phyloP scores from a whole-genome alignment of 1,140 invertebrate species.

The Chlorops oryzae region DNA sequence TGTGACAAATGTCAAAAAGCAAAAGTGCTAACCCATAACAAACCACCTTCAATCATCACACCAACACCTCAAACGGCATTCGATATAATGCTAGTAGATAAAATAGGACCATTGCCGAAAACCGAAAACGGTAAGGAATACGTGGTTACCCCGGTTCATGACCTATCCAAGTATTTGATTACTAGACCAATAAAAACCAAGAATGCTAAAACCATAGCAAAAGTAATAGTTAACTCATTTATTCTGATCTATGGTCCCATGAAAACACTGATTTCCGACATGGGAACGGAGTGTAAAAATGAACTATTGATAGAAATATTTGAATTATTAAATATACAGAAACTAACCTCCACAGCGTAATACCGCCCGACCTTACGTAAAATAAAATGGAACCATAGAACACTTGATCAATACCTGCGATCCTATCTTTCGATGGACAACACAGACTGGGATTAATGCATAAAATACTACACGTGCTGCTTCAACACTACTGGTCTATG shows the following conservation, averaged over 20 bases:
- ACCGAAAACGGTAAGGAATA: slow-evolving; percentile 17
- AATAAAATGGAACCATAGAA: slow-evolving; percentile 17
- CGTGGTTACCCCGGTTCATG: slow-evolving; percentile 19
- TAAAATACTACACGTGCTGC: slow-evolving; percentile 20
- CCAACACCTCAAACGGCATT: slow-evolving; percentile 6
- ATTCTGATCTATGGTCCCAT: too few species aligned
- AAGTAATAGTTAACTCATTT: too few species aligned
- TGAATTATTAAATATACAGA: slow-evolving; percentile 17
- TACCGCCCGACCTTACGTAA: slow-evolving; percentile 14
- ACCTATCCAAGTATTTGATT: slow-evolving; percentile 19
- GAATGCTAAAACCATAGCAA: too few species aligned
- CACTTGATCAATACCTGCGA: slow-evolving; percentile 17
- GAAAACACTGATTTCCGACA: too few species aligned
- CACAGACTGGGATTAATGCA: slow-evolving; percentile 18
- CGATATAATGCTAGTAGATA: slow-evolving; percentile 9
- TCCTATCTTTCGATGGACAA: slow-evolving; percentile 15
- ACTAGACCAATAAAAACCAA: slow-evolving; percentile 16
- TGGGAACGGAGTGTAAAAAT: too few species aligned
- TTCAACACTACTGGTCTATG: slow-evolving; percentile 21
- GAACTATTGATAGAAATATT: slow-evolving; percentile 17
- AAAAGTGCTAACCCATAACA: slow-evolving; percentile 2
- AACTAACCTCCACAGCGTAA: slow-evolving; percentile 20
- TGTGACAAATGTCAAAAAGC: slow-evolving; percentile 2
- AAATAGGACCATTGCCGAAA: slow-evolving; percentile 17
- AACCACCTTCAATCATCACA: slow-evolving; percentile 3